A percentile compares a stretch with the other conserved stretches of the same genome.
phyloP scores from a whole-genome alignment of 1,140 invertebrate species.

The Drosophila punjabiensis region DNA sequence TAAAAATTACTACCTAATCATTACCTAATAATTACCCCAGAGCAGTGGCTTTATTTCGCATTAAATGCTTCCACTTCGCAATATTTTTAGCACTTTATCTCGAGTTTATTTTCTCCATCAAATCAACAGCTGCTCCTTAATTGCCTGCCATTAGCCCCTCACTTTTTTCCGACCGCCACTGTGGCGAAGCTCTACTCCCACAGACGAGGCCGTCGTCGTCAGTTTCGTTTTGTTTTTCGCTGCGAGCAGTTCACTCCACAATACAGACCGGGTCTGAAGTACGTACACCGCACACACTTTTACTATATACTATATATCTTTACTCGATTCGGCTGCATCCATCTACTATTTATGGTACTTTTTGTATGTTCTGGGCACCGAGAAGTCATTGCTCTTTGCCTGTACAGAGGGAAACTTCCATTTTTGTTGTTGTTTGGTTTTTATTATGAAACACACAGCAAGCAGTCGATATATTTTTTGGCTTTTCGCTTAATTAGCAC shows the following conservation, averaged over 20 bases:
- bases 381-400: conserved; percentile 59
- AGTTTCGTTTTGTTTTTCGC: conserved; percentile 71
- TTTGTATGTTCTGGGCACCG: conserved; percentile 14
- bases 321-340: conserved; percentile 36
- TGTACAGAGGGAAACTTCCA: conserved; percentile 7
- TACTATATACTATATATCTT: conserved; percentile 26
- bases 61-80: neutral
- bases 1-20: neutral
- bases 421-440: conserved; percentile 18
- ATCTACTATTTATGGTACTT: conserved; percentile 39
- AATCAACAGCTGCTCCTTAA: conserved; percentile 33
- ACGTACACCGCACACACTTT: conserved; percentile 8
- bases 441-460: conserved; percentile 45
- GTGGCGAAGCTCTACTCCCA: conserved; percentile 34
- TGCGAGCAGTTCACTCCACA: conserved; percentile 63
- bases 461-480: conserved; percentile 27
- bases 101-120: conserved; percentile 12
- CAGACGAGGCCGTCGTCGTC: conserved; percentile 33
- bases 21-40: neutral
- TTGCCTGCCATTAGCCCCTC: conserved; percentile 15
- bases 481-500: conserved; percentile 69
- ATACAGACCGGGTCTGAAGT: conserved; percentile 35
- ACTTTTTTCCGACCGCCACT: conserved; percentile 47
- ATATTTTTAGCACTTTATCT: conserved; percentile 21
- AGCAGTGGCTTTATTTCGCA: too few species aligned